A percentile compares a stretch with the other conserved stretches of the same genome.
These are phyloP conservation scores for Dendrocincla fuliginosa DNA, from an alignment of 2,797 vertebrate genomes.

Conservation along the genomic window DNA sequence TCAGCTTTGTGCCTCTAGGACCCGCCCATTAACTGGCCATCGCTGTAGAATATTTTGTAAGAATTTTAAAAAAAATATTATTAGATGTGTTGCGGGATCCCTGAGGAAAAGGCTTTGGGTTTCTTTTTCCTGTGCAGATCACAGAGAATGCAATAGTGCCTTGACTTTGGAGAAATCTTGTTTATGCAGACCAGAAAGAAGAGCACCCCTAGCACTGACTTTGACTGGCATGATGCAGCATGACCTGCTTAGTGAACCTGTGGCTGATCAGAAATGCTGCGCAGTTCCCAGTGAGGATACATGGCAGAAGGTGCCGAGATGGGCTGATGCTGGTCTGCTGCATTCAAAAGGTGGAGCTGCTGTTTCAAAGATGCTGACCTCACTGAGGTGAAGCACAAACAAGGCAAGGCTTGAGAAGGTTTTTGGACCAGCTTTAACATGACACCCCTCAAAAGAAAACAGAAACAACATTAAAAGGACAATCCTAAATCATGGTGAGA, in stretches of 20 bases:
- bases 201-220: background rate
- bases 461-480: background rate
- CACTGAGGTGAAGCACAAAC: background rate
- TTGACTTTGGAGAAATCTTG: background rate
- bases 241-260: background rate
- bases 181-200: background rate
- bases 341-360: background rate
- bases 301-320: background rate
- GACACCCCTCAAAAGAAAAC: background rate
- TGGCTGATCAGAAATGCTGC: background rate
- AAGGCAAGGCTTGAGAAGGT: background rate
- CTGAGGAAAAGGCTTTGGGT: background rate
- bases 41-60: background rate
- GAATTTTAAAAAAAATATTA: accelerated
- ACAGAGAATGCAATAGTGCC: background rate
- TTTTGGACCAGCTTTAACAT: background rate
- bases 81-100: background rate
- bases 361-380: background rate
- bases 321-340: background rate
- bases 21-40: background rate
- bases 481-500: background rate
- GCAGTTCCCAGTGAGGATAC: background rate
- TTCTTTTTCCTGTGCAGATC: background rate
- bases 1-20: background rate
- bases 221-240: background rate